Evolutionary conservation across 2,888 invertebrate species (phyloP).

Genomic region (Xestoiulus laeticollis): DNA sequence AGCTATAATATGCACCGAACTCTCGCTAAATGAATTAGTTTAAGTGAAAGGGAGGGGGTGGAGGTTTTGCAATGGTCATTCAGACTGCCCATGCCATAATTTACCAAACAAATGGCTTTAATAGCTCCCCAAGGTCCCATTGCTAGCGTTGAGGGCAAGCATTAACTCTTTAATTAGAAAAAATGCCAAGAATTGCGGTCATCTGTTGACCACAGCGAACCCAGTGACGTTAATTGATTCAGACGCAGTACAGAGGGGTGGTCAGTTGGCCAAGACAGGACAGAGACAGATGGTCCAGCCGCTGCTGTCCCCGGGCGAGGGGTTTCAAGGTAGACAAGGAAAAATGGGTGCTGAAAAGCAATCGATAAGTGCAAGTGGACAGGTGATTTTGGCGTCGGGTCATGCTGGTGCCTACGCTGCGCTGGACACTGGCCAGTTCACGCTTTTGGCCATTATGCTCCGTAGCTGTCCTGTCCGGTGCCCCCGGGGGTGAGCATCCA

Average conservation of each 20-base stretch:
- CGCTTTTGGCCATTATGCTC: neutral
- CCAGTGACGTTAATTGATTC: neutral
- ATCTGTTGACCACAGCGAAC: neutral
- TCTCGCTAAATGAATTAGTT: neutral
- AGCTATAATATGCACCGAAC: neutral
- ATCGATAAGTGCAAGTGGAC: neutral
- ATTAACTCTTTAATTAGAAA: constrained; percentile 9
- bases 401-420: neutral
- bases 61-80: neutral
- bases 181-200: neutral
- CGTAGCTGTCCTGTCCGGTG: neutral
- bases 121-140: neutral
- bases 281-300: neutral
- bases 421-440: neutral
- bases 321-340: neutral
- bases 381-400: neutral
- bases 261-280: neutral
- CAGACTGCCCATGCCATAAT: neutral
- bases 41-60: neutral
- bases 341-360: neutral
- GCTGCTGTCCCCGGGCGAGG: neutral
- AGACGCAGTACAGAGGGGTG: neutral
- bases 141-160: neutral
- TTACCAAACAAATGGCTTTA: neutral
- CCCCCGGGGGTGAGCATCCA: neutral